Evolutionary conservation across 2,888 invertebrate genomes (phyloP).

Genomic region (Apamea sordens): DNA sequence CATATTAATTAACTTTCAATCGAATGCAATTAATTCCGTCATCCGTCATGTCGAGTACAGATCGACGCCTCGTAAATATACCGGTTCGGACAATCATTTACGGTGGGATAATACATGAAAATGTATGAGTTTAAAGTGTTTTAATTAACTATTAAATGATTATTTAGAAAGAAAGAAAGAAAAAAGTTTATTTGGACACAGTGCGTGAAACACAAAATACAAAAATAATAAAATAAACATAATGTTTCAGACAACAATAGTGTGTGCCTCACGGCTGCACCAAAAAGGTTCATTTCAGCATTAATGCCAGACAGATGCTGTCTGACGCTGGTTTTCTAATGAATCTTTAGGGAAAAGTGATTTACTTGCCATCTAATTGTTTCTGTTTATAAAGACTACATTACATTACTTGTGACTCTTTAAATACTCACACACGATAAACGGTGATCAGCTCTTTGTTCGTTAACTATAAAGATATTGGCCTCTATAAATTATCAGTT

Average conservation of each 20-base stretch:
- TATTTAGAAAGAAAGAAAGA: too few species aligned
- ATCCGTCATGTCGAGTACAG: constrained; percentile 45
- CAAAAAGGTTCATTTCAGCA: too few species aligned
- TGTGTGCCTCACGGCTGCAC: too few species aligned
- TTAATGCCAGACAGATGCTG: too few species aligned
- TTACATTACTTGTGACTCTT: too few species aligned
- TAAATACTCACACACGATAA: too few species aligned
- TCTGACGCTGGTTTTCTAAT: too few species aligned
- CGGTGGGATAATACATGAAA: constrained; percentile 26
- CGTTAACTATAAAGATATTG: background rate
- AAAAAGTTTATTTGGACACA: too few species aligned
- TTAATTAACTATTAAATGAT: background rate
- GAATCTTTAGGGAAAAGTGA: too few species aligned
- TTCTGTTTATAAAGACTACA: background rate
- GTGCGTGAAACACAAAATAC: too few species aligned
- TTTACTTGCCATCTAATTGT: background rate
- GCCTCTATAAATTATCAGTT: background rate
- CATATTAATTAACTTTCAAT: constrained; percentile 47
- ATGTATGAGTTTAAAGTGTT: constrained; percentile 12
- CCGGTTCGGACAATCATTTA: constrained; percentile 37
- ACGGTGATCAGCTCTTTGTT: background rate
- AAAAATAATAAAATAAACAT: too few species aligned
- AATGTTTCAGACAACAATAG: too few species aligned
- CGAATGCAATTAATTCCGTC: constrained; percentile 44
- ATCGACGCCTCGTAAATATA: constrained; percentile 47